Evolutionary conservation across 2,888 invertebrate genomes (phyloP).

Genomic region (Epinotia nisella): DNA sequence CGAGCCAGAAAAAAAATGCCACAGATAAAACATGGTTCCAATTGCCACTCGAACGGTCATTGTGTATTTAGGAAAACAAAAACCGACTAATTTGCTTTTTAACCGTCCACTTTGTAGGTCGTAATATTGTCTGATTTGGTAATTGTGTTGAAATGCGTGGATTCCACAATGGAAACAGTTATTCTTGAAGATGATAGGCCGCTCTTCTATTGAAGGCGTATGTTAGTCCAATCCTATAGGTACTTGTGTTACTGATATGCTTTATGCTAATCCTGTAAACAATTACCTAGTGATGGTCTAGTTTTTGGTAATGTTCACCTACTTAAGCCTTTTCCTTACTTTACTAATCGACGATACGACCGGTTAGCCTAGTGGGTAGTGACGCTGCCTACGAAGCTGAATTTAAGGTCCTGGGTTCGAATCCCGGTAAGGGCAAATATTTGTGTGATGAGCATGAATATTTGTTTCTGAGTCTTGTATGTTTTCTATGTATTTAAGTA

Average conservation of each 20-base stretch:
- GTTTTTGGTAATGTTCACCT: constrained; percentile 7
- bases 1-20: constrained; percentile 64
- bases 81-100: constrained; percentile 60
- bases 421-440: no score
- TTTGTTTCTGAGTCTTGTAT: no score
- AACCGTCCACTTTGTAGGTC: constrained; percentile 53
- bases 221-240: not conserved
- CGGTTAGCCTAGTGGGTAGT: no score
- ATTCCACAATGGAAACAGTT: constrained; percentile 57
- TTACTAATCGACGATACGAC: no score
- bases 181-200: constrained; percentile 38
- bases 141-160: constrained; percentile 55
- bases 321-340: not conserved
- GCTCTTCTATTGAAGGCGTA: constrained; percentile 5
- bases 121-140: constrained; percentile 52
- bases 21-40: constrained; percentile 56
- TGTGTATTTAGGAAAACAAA: constrained; percentile 76
- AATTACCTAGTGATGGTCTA: constrained; percentile 19
- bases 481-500: no score
- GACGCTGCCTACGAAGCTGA: no score
- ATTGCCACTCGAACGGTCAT: constrained; percentile 63
- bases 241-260: constrained; percentile 5
- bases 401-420: no score
- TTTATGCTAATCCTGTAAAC: constrained; percentile 4
- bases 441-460: no score